Evolutionary conservation across 2,113 vertebrate genomes (phyloP).

Genomic region (Panthera leo): DNA sequence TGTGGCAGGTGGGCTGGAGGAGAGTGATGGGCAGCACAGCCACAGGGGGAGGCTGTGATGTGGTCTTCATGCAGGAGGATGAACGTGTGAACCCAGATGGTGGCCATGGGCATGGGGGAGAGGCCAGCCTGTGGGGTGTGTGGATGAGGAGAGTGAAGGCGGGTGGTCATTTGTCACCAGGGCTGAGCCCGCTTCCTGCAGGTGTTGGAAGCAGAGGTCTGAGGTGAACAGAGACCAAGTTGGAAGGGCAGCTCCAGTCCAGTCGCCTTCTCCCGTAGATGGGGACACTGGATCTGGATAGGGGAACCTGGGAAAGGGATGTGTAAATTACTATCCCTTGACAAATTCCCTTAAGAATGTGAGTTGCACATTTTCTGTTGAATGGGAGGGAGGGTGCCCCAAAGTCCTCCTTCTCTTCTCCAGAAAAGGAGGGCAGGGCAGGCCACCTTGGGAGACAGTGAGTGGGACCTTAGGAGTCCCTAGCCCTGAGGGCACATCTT

Average conservation of each 20-base stretch:
- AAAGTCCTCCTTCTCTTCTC: not conserved
- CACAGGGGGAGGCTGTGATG: not conserved
- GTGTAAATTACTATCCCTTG: not conserved
- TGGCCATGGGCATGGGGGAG: not conserved
- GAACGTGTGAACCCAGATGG: too few relatives aligned
- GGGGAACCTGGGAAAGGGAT: not conserved
- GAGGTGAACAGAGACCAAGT: not conserved
- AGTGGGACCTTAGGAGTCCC: too few relatives aligned
- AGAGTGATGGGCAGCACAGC: not conserved
- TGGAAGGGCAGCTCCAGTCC: not conserved
- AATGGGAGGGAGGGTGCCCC: not conserved
- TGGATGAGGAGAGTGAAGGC: not conserved
- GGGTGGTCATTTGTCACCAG: fast-evolving
- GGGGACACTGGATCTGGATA: not conserved
- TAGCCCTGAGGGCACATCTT: not conserved
- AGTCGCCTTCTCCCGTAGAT: not conserved
- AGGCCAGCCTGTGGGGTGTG: too few relatives aligned
- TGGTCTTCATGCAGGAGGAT: not conserved
- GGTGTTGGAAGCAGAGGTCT: not conserved
- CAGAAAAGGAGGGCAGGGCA: not conserved
- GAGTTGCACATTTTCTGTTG: not conserved
- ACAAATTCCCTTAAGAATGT: not conserved
- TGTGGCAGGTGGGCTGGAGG: not conserved
- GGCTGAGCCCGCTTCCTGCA: not conserved
- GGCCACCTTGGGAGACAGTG: not conserved